Base-by-base conservation (phyloP, 2,888 invertebrate species). In the Cyaniris semiargus region DNA sequence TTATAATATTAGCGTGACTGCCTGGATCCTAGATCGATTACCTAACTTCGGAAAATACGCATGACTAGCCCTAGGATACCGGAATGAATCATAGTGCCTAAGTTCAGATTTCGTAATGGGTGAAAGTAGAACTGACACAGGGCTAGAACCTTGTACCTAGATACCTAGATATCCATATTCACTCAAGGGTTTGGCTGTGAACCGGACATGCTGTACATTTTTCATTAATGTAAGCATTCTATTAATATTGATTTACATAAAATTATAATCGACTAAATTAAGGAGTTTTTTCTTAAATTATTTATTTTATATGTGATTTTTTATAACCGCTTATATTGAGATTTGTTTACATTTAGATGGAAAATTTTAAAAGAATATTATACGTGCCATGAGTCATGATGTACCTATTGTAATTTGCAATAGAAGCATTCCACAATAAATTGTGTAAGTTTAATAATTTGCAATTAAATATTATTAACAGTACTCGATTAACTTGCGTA, bases 131-230 rank as follows among this genome's bases (percentile, higher is more conserved):
- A 66, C 15, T 66, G 66, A 27, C 15, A 66, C 31, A 31, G 66
- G 66, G 66, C 27, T 66, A 31, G 66, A 66, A 66, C 66, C 66
- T 66, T 66, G 66, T 66, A 66, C 66, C 66, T 66, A 66, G 27
- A 53, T 27, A 6, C 66, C 66, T 66, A 66, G 27, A 66, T 66
- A 66, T 6, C 27, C 13, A 60, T 21, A 58, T 21, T 58, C 8
- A 58, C 58, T 58, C 53, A 53, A 60, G 21, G 66, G 66, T 6
- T 66, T 66, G 66, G 66, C 66, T 66, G 66, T 5, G 15, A 27
- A 66, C 15, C 27, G 66, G 66, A 66, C 15, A 15, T 66, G 15
- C 15, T 66, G 6, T 21, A 27, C 21, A 18, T 66, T 27, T 31
- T 66, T 66, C 6, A 66, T 6, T 48, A 48, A 48, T 48, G 15